Percentiles rank a stretch among this genome's conserved stretches.
phyloP scores from a whole-genome alignment of 2,113 vertebrate genomes.

The Gracilinanus agilis region DNA sequence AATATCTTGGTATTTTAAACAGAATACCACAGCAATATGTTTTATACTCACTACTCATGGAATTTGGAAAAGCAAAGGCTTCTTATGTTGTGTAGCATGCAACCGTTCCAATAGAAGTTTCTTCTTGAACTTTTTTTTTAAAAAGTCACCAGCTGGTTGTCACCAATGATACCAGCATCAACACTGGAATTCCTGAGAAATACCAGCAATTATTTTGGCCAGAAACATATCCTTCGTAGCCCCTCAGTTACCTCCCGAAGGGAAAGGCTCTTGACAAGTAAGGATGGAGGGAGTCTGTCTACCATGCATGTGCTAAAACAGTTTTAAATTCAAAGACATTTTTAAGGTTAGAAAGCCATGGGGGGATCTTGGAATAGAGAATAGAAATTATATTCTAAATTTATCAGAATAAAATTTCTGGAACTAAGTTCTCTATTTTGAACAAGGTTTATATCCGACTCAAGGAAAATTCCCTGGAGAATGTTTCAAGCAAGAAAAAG shows the following conservation, averaged over 20 bases:
- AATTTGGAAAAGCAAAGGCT: constrained; percentile 61
- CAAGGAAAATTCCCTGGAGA: not conserved
- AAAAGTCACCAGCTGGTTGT: constrained; percentile 61
- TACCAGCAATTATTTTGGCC: constrained; percentile 60
- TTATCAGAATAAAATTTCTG: constrained; percentile 6
- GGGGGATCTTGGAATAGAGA: not conserved
- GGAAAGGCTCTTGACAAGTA: not conserved
- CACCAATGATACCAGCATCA: constrained; percentile 69
- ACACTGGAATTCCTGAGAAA: constrained; percentile 33
- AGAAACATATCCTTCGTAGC: not conserved
- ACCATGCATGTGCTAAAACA: not conserved
- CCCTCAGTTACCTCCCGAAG: not conserved
- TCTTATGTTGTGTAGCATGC: constrained; percentile 75
- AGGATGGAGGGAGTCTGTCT: not conserved
- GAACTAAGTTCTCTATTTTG: not conserved
- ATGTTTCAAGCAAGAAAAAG: not conserved
- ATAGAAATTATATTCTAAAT: not conserved
- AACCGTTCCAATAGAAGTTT: constrained; percentile 64
- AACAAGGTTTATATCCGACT: not conserved
- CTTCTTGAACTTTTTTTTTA: constrained; percentile 41
- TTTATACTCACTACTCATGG: constrained; percentile 59
- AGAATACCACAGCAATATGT: constrained; percentile 45
- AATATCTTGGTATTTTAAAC: constrained; percentile 54
- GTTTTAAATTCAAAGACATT: not conserved
- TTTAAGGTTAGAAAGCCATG: not conserved